A percentile compares a stretch with the other conserved stretches of the same genome.
phyloP scores from a whole-genome alignment of 2,888 invertebrate genomes.

The Hyppa rectilinea region DNA sequence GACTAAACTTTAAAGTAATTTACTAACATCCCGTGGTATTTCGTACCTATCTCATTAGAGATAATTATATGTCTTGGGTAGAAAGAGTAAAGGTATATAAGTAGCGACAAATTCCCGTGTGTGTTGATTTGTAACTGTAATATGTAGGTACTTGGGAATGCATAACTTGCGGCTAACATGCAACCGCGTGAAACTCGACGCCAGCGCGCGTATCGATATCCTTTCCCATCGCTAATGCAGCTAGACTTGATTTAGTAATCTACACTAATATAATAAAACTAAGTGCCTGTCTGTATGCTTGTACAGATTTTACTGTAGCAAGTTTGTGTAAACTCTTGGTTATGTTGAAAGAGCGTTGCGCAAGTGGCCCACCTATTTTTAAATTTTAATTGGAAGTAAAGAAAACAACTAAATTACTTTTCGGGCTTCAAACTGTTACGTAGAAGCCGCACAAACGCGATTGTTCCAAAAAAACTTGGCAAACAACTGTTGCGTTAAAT shows the following conservation, averaged over 20 bases:
- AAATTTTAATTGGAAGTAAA: slow-evolving; percentile 25
- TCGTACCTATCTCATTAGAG: slow-evolving; percentile 4
- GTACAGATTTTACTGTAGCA: slow-evolving; percentile 22
- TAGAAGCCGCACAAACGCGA: slow-evolving; percentile 41
- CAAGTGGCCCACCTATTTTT: slow-evolving; percentile 32
- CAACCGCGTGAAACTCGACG: slow-evolving; percentile 82
- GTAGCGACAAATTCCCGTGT: slow-evolving; percentile 75
- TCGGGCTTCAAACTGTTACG: slow-evolving; percentile 15
- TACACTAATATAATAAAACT: slow-evolving; percentile 63
- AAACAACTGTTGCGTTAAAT: slow-evolving; percentile 37
- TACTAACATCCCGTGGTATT: not conserved
- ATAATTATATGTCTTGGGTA: too few relatives aligned
- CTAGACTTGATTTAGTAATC: slow-evolving; percentile 67
- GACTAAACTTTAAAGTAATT: not conserved
- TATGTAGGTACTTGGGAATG: slow-evolving; percentile 70
- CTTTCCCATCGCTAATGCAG: slow-evolving; percentile 78
- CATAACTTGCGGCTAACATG: slow-evolving; percentile 79
- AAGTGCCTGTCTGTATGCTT: slow-evolving; percentile 37
- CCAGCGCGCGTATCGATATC: slow-evolving; percentile 80
- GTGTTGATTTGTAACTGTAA: slow-evolving; percentile 82
- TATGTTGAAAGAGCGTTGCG: slow-evolving; percentile 16
- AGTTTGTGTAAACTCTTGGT: slow-evolving; percentile 6
- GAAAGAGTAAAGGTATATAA: too few relatives aligned
- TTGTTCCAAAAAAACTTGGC: slow-evolving; percentile 37
- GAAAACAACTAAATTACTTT: slow-evolving; percentile 40